A percentile compares a stretch with the other conserved stretches of the same genome.
Evolutionary conservation across 2,797 vertebrate species (phyloP).

Genomic region (Micrastur ruficollis): DNA sequence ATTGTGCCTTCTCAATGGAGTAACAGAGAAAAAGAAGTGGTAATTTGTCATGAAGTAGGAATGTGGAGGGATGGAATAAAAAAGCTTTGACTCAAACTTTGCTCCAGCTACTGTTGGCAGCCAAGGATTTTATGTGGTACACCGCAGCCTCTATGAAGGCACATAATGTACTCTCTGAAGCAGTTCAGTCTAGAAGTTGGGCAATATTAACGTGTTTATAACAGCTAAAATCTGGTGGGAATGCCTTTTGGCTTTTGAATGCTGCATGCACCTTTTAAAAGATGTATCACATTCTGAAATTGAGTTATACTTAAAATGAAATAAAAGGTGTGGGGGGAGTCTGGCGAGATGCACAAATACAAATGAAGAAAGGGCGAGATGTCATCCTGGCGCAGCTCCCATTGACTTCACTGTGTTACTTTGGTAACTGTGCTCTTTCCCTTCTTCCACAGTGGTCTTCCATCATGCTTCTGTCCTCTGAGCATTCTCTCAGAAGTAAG

Average conservation of each 20-base stretch:
- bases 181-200: neutral
- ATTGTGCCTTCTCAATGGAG: neutral
- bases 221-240: neutral
- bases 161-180: constrained; percentile 39
- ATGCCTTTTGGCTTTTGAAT: constrained; percentile 1
- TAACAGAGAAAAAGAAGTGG: neutral
- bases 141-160: constrained; percentile 25
- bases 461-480: neutral
- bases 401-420: neutral
- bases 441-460: neutral
- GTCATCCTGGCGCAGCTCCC: neutral
- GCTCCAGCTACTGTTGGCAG: constrained; percentile 13
- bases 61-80: neutral
- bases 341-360: neutral
- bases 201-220: neutral
- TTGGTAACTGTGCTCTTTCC: neutral
- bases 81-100: constrained; percentile 29
- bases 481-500: neutral
- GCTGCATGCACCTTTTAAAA: neutral
- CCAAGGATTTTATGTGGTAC: constrained; percentile 45
- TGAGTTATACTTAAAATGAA: neutral
- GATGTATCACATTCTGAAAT: neutral
- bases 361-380: neutral
- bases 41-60: constrained; percentile 20
- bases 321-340: neutral